Evolutionary conservation across 2,888 invertebrate genomes (phyloP).

Genomic region (Panopea generosa): DNA sequence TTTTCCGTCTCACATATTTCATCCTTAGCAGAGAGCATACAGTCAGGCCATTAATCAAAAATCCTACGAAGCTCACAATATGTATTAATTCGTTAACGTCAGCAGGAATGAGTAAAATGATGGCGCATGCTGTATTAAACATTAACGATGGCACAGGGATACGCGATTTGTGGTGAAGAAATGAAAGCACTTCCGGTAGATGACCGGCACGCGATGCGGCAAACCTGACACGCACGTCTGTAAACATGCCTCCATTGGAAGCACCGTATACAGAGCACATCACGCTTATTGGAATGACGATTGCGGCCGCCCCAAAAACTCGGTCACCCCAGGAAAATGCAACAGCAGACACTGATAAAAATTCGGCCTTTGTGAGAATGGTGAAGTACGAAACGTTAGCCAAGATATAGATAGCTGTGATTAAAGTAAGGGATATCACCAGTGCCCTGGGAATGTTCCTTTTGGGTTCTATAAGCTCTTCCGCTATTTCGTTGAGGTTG

Average conservation of each 20-base stretch:
- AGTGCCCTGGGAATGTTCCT: constrained; percentile 56
- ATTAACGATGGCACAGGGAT: constrained; percentile 43
- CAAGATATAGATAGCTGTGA: constrained; percentile 45
- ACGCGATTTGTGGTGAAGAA: constrained; percentile 46
- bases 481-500: constrained; percentile 55
- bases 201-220: constrained; percentile 58
- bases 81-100: constrained; percentile 51
- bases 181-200: constrained; percentile 59
- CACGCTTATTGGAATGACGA: constrained; percentile 55
- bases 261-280: constrained; percentile 56
- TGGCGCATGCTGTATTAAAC: constrained; percentile 32
- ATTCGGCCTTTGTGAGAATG: constrained; percentile 42
- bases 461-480: constrained; percentile 50
- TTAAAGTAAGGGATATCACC: constrained; percentile 36
- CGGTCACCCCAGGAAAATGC: constrained; percentile 55
- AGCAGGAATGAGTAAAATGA: constrained; percentile 46
- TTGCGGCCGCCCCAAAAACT: constrained; percentile 41
- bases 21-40: constrained; percentile 25
- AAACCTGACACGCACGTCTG: constrained; percentile 44
- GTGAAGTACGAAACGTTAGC: constrained; percentile 56
- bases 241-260: constrained; percentile 46
- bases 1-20: constrained; percentile 24
- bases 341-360: constrained; percentile 46
- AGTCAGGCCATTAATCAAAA: constrained; percentile 22
- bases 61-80: constrained; percentile 43